phyloP scores from a whole-genome alignment of 2,888 invertebrate species.

The Hermaeophaga mercurialis region DNA sequence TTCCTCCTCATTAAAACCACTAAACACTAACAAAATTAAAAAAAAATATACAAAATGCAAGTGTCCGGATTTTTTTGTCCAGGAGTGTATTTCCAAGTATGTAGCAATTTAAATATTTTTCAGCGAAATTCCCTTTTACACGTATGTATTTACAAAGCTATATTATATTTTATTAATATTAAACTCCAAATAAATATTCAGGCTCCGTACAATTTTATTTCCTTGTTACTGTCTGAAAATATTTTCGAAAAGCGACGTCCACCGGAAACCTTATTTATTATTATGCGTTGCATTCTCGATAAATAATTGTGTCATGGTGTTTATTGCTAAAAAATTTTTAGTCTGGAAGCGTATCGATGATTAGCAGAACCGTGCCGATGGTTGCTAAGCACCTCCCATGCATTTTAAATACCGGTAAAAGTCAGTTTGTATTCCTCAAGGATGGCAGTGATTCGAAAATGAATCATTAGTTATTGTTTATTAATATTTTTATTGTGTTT shows the following conservation, averaged over 20 bases:
- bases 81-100: too few relatives aligned
- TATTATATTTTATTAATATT: neutral
- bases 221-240: constrained; percentile 26
- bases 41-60: too few relatives aligned
- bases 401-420: constrained; percentile 47
- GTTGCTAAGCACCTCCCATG: constrained; percentile 36
- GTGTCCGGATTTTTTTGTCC: too few relatives aligned
- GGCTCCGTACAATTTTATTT: constrained; percentile 27
- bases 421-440: constrained; percentile 46
- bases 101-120: too few relatives aligned
- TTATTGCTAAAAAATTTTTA: constrained; percentile 45
- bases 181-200: constrained; percentile 26
- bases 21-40: too few relatives aligned
- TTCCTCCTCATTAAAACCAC: too few relatives aligned
- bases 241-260: constrained; percentile 33
- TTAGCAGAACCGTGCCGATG: constrained; percentile 48
- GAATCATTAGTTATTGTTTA: constrained; percentile 48
- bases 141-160: too few relatives aligned
- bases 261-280: constrained; percentile 42
- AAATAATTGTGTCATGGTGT: constrained; percentile 49
- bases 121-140: too few relatives aligned
- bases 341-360: constrained; percentile 48
- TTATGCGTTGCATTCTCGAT: constrained; percentile 42
- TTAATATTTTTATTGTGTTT: constrained; percentile 40
- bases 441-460: constrained; percentile 43